Conservation (phyloP, 2,113 vertebrate species). For the Blennius ocellaris region DNA sequence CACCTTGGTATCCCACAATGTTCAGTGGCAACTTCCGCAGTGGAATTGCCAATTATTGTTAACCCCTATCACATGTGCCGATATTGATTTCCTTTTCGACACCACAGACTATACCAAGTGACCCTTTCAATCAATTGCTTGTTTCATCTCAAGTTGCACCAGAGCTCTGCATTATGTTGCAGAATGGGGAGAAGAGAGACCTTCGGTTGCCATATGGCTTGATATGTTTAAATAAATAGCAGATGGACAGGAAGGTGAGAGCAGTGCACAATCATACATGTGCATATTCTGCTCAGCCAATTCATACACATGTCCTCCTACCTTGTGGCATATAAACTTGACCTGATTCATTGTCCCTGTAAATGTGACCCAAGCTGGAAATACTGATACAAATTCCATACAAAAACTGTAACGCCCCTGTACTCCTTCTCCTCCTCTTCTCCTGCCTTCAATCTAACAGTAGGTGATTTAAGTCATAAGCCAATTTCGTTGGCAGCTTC, state of each 20-base stretch:
- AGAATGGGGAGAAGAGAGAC: constrained; percentile 40
- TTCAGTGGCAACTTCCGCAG: constrained; percentile 20
- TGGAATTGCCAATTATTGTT: constrained; percentile 39
- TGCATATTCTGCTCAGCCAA: constrained; percentile 23
- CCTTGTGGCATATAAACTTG: constrained; percentile 13
- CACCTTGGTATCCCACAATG: constrained; percentile 35
- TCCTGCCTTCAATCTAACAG: not conserved
- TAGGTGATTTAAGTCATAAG: constrained; percentile 9
- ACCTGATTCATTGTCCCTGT: constrained; percentile 23
- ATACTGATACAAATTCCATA: constrained; percentile 9
- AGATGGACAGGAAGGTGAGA: constrained; percentile 42
- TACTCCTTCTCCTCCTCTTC: not conserved
- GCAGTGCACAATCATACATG: constrained; percentile 39
- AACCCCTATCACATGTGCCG: constrained; percentile 33
- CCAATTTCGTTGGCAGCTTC: not conserved
- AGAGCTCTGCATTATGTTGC: constrained; percentile 57
- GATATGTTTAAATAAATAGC: constrained; percentile 69
- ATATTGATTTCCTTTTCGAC: constrained; percentile 39
- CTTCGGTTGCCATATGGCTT: constrained; percentile 35
- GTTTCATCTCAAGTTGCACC: constrained; percentile 30
- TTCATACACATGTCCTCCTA: constrained; percentile 59
- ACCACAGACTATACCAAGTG: constrained; percentile 29
- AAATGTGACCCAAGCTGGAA: not conserved
- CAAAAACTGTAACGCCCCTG: constrained; percentile 1
- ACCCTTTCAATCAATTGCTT: constrained; percentile 56